Evolutionary conservation across 37 sponge, comb jelly and placozoan genomes (phyloP), one percentile per base, ranked within the genome.

Genomic region (Amphimedon queenslandica): DNA sequence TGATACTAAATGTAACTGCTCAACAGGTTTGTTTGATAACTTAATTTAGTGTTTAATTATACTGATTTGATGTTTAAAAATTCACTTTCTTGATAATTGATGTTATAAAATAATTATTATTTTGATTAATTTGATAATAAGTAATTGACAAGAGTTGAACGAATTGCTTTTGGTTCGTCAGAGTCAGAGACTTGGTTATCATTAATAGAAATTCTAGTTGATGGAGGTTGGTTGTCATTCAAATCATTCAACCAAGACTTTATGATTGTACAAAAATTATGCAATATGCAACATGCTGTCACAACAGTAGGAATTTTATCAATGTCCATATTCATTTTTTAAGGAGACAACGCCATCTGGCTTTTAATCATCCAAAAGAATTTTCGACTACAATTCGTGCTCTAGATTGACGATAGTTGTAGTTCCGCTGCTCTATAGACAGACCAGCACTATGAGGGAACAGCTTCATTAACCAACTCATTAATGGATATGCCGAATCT

Each of bases 401-500:
- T 20, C 79, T 4, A 5, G 36, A 51, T 13, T 35, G 33, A 23
- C 70, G 21, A 43, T 78, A 68, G 43, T 78, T 69, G 37, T 39
- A 78, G 23, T 16, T 10, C 40, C 36, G 67, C 56, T 69, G 4
- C 35, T 55, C 35, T 38, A 6, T 33, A 28, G 38, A 69, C 18
- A 27, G 28, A 55, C 24, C 6, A 20, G 56, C 51, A 42, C 2
- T 42, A 36, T 34, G 42, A 27, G 66, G 11, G 67, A 67, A 82
- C 8, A 60, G 58, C 69, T 82, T 82, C 40, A 82, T 65, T 32
- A 82, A 55, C 75, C 82, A 82, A 38, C 67, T 29, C 16, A 37
- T n/a, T 23, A 82, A 36, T 70, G 76, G 75, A 63, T 73, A 82
- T 5, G 82, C 75, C 16, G 75, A 43, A 53, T 82, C 70, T 58